These are phyloP conservation scores for Argynnis bischoffii DNA, from an alignment of 2,888 invertebrate species.

Conservation along the genomic window DNA sequence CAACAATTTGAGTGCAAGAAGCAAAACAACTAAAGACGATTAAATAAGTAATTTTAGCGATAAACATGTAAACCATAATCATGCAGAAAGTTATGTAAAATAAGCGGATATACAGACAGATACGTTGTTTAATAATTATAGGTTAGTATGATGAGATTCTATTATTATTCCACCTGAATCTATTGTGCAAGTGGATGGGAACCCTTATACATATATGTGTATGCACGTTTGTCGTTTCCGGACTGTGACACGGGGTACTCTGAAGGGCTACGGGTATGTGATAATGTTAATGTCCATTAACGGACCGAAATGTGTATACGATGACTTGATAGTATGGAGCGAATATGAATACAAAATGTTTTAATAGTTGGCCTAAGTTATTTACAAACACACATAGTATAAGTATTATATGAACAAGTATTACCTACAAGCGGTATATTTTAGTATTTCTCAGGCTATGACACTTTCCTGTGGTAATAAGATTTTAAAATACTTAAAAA, in stretches of 20 bases:
- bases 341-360: constrained; percentile 24
- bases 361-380: background rate
- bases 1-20: too few relatives aligned
- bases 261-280: constrained; percentile 26
- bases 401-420: background rate
- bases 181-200: constrained; percentile 13
- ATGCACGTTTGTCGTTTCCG: constrained; percentile 35
- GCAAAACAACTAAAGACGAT: too few relatives aligned
- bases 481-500: too few relatives aligned
- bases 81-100: too few relatives aligned
- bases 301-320: constrained; percentile 24
- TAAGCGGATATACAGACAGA: too few relatives aligned
- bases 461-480: too few relatives aligned
- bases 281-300: constrained; percentile 38
- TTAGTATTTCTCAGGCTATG: too few relatives aligned
- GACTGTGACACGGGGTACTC: constrained; percentile 26
- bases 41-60: too few relatives aligned
- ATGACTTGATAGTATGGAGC: constrained; percentile 22
- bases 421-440: too few relatives aligned
- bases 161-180: background rate
- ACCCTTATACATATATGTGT: constrained; percentile 15
- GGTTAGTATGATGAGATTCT: too few relatives aligned
- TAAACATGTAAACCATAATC: too few relatives aligned
- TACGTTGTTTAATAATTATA: too few relatives aligned
- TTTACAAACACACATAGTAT: background rate